A percentile compares a stretch with the other conserved stretches of the same genome.
These are phyloP conservation scores for Cylas formicarius DNA, from an alignment of 1,140 invertebrate genomes.

Conservation along the genomic window DNA sequence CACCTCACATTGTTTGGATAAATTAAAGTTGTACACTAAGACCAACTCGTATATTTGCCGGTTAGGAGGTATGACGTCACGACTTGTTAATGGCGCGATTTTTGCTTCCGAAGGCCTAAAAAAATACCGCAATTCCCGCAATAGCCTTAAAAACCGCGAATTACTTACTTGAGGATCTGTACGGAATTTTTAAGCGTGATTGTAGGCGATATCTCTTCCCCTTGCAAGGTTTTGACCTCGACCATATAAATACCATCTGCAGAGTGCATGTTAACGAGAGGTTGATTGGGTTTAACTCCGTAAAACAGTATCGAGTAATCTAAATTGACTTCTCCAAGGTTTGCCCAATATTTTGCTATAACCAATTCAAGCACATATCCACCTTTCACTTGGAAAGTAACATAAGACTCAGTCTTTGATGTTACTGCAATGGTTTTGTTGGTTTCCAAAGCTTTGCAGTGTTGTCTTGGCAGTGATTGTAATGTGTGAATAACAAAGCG, in stretches of 20 bases:
- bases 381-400: constrained; percentile 56
- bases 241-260: constrained; percentile 71
- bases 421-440: constrained; percentile 71
- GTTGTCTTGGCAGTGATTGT: constrained; percentile 69
- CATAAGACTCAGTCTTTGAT: constrained; percentile 55
- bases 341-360: constrained; percentile 92
- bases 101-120: constrained; percentile 71
- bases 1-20: constrained; percentile 76
- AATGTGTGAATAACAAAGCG: constrained; percentile 78
- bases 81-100: constrained; percentile 61
- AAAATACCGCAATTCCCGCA: constrained; percentile 20
- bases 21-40: constrained; percentile 78
- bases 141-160: neutral
- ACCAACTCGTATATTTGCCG: constrained; percentile 86
- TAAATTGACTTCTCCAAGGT: constrained; percentile 65
- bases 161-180: constrained; percentile 63
- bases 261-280: constrained; percentile 57
- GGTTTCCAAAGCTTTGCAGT: constrained; percentile 71
- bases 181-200: constrained; percentile 72
- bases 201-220: constrained; percentile 72
- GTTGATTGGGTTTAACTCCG: constrained; percentile 67
- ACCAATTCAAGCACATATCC: constrained; percentile 77
- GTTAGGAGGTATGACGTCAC: constrained; percentile 79
- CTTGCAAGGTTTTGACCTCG: constrained; percentile 61
- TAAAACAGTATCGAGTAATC: constrained; percentile 75